Percentiles rank a stretch among this genome's conserved stretches.
These are phyloP conservation scores for Sinotaia quadrata DNA, from an alignment of 2,888 invertebrate genomes.

Conservation along the genomic window DNA sequence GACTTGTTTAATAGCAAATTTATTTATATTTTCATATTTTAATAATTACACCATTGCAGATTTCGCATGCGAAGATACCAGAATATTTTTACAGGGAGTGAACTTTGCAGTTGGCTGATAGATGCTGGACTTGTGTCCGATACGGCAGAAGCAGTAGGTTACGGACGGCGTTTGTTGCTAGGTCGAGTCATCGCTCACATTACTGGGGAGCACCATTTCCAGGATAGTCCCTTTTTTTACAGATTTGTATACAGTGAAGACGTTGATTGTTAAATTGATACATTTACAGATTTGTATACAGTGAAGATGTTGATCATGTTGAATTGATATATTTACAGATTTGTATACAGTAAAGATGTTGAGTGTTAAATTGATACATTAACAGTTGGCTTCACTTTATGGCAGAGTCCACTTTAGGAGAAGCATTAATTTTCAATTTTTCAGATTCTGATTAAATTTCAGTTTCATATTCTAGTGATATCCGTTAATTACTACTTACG, in stretches of 20 bases:
- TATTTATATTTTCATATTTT: no score
- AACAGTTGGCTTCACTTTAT: no score
- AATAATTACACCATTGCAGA: no score
- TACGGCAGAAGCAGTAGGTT: slow-evolving; percentile 84
- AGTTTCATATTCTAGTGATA: no score
- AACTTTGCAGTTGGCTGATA: slow-evolving; percentile 88
- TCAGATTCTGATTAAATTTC: no score
- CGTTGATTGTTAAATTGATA: slow-evolving; percentile 23
- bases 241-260: slow-evolving; percentile 76
- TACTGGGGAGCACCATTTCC: slow-evolving; percentile 87
- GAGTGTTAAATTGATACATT: no score
- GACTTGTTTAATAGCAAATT: no score
- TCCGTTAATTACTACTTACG: no score
- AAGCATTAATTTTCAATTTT: no score
- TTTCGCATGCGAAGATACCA: slow-evolving; percentile 28
- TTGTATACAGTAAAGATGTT: no score
- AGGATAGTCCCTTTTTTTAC: slow-evolving; percentile 82
- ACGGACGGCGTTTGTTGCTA: slow-evolving; percentile 87
- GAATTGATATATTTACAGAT: slow-evolving; percentile 79
- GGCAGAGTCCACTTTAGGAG: no score
- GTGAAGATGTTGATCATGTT: slow-evolving; percentile 35
- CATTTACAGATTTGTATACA: slow-evolving; percentile 81
- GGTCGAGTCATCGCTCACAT: slow-evolving; percentile 89
- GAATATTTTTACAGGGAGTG: slow-evolving; percentile 76
- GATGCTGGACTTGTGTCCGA: slow-evolving; percentile 85